Percentiles rank a stretch among this genome's conserved stretches.
These are phyloP conservation scores for Cheilosia vernalis DNA, from an alignment of 2,888 invertebrate genomes.

Conservation along the genomic window DNA sequence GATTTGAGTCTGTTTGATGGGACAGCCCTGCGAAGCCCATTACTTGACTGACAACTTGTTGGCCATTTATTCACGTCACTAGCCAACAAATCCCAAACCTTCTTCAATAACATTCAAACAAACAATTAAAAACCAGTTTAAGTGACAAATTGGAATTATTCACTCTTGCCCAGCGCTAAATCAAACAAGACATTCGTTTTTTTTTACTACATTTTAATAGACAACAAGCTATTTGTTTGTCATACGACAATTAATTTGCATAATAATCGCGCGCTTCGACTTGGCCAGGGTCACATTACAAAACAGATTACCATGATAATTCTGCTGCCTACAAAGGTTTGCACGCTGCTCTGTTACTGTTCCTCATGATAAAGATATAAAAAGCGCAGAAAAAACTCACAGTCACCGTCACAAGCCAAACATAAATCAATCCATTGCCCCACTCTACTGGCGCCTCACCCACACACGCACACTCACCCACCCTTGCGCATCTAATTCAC, in stretches of 20 bases:
- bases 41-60: too few species aligned
- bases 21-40: too few species aligned
- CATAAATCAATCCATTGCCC: conserved; percentile 59
- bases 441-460: background rate
- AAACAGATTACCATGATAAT: conserved; percentile 64
- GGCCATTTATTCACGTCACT: too few species aligned
- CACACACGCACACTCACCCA: conserved; percentile 12
- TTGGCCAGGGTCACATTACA: conserved; percentile 68
- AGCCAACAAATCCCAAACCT: background rate
- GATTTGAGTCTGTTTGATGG: too few species aligned
- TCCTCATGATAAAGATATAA: conserved; percentile 35
- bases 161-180: background rate
- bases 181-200: conserved; percentile 20
- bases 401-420: conserved; percentile 13
- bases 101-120: background rate
- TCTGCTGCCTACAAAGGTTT: conserved; percentile 41
- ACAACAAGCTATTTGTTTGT: conserved; percentile 53
- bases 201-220: conserved; percentile 53
- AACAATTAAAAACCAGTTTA: background rate
- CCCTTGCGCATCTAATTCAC: conserved; percentile 25
- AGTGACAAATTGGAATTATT: background rate
- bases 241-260: conserved; percentile 66
- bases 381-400: conserved; percentile 21
- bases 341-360: conserved; percentile 17
- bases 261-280: conserved; percentile 61